These are phyloP conservation scores for Uropsilus gracilis DNA, from an alignment of 2,113 vertebrate species.

Conservation along the genomic window DNA sequence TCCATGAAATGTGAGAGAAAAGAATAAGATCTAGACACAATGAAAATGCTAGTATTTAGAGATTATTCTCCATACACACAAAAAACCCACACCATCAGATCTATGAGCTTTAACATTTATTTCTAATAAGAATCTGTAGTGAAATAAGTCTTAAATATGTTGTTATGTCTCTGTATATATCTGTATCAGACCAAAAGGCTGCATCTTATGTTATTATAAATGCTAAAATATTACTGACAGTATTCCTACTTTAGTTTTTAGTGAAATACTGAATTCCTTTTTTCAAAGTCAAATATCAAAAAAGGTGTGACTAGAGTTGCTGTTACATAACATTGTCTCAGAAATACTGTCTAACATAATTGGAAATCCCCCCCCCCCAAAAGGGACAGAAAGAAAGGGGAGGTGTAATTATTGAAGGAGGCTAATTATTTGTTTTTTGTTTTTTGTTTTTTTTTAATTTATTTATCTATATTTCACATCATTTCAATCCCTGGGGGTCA, in stretches of 20 bases:
- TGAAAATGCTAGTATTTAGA: not conserved
- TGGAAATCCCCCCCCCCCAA: no score
- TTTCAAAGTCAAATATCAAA: slow-evolving; percentile 24
- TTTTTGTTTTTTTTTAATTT: no score
- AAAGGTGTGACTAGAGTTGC: not conserved
- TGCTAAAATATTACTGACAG: slow-evolving; percentile 7
- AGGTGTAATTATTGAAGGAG: not conserved
- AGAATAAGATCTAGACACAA: not conserved
- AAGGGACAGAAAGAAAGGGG: not conserved
- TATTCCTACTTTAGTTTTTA: slow-evolving; percentile 57
- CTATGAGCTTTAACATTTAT: slow-evolving; percentile 14
- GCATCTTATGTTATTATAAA: slow-evolving; percentile 35
- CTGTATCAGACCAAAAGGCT: not conserved
- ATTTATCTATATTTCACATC: no score
- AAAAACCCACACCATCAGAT: not conserved
- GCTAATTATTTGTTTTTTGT: slow-evolving; percentile 22
- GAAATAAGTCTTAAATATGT: not conserved
- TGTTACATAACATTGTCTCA: slow-evolving; percentile 35
- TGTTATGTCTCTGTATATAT: no score
- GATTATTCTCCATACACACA: not conserved
- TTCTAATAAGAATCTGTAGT: not conserved
- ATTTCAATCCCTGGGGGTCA: no score
- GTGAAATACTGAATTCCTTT: slow-evolving; percentile 46
- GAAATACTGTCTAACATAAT: not conserved
- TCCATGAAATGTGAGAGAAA: not conserved